Base-by-base conservation (phyloP, 2,113 vertebrate species). In the Neolamprologus variostigma region DNA sequence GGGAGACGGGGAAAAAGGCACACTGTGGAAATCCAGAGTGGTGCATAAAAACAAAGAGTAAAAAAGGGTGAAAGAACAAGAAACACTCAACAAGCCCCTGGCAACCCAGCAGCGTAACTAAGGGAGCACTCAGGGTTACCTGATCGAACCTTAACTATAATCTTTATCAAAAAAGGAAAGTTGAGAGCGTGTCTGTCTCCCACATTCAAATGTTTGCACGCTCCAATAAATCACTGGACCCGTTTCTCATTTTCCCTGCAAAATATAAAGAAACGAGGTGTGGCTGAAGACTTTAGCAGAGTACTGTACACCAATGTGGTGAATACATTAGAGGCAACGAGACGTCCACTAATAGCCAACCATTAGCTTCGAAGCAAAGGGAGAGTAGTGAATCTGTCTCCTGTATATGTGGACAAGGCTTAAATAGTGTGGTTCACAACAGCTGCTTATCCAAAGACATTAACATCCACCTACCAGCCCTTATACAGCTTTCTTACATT, bases 71-170 rank as follows among this genome's bases (percentile, higher is more conserved):
- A 66, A 66, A 0, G 31, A 66, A 66, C 17, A 35, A 63, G 59
- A 63, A 63, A 63, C 4, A 63, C 17, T 35, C 59, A 63, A 66
- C 61, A 66, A 66, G 31, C 61, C 31, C 31, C 17, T 31, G 17
- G 31, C 31, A 12, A 66, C 61, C 9, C 31, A 35, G 31, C 17
- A 66, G 31, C 17, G 17, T 3, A 63, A 63, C 31, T 63, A 63
- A 63, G 59, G 55, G 23, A 57, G 55, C 55, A 57, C 55, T 28
- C 21, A 26, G 54, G 5, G 28, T 63, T n/a, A 66, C 61, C 17
- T 3, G 0, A 0, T 66, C 31, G 0, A 2, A 0, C 61, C 17
- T 35, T n/a, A 66, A n/a, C 0, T n/a, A n/a, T 47, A 47, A 76
- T 76, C 9, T 28, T 28, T 76, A 28, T 37, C 17, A 13, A 66